Percentiles rank a stretch among this genome's conserved stretches.
Evolutionary conservation across 1,140 invertebrate species (phyloP).

Genomic region (Heliconius congener): DNA sequence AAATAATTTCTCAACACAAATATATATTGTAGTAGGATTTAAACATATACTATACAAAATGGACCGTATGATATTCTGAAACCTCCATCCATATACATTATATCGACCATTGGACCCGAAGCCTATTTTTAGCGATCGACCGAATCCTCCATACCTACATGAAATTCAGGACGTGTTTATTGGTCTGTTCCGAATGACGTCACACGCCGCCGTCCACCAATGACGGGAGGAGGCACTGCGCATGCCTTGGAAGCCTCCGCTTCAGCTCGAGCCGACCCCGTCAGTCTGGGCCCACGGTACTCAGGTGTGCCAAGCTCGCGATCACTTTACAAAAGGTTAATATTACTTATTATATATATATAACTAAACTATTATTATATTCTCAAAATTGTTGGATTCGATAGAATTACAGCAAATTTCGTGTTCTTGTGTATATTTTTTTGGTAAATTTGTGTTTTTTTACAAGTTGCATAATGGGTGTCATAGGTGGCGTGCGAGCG

Average conservation of each 20-base stretch:
- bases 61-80: background rate
- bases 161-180: conserved; percentile 68
- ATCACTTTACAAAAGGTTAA: conserved; percentile 63
- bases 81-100: background rate
- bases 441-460: conserved; percentile 28
- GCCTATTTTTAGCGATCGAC: conserved; percentile 77
- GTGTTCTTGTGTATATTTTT: conserved; percentile 22
- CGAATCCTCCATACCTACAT: conserved; percentile 69
- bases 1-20: background rate
- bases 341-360: conserved; percentile 36
- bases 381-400: conserved; percentile 40
- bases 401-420: background rate
- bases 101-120: conserved; percentile 61
- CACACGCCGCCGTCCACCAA: conserved; percentile 54
- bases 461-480: conserved; percentile 46
- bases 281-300: conserved; percentile 72
- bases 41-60: background rate
- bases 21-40: background rate
- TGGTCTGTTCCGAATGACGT: conserved; percentile 64
- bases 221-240: conserved; percentile 50
- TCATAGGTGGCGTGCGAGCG: conserved; percentile 31
- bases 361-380: conserved; percentile 45
- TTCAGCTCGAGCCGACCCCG: conserved; percentile 42
- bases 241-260: conserved; percentile 57
- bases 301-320: conserved; percentile 74